A percentile compares a stretch with the other conserved stretches of the same genome.
These are phyloP conservation scores for Oxyscelio sp. DNA, from an alignment of 2,888 invertebrate genomes.

Conservation along the genomic window DNA sequence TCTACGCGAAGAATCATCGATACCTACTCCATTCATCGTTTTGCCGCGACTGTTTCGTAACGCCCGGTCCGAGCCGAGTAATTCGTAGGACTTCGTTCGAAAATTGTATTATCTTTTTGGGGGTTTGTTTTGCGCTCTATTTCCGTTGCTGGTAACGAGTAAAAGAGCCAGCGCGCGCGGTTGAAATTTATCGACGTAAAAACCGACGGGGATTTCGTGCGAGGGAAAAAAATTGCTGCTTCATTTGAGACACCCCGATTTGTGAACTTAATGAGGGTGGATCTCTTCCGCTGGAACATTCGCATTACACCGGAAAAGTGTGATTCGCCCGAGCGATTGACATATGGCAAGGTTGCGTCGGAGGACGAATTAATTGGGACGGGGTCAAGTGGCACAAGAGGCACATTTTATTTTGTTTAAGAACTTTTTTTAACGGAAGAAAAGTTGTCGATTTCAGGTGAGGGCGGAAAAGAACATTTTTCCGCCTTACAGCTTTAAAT, in stretches of 20 bases:
- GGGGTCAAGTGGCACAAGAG: too few relatives aligned
- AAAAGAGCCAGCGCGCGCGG: neutral
- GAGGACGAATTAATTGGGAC: too few relatives aligned
- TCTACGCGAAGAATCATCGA: constrained; percentile 66
- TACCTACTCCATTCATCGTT: constrained; percentile 68
- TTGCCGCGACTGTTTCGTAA: constrained; percentile 45
- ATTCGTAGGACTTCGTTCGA: constrained; percentile 56
- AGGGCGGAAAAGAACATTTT: too few relatives aligned
- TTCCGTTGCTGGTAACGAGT: constrained; percentile 28
- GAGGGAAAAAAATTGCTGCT: constrained; percentile 30
- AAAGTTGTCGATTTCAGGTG: too few relatives aligned
- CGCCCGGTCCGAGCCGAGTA: constrained; percentile 8
- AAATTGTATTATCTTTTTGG: constrained; percentile 67
- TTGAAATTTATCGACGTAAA: constrained; percentile 18
- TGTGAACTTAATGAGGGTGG: constrained; percentile 5
- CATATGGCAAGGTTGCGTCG: too few relatives aligned
- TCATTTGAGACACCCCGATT: constrained; percentile 20
- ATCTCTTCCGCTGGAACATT: neutral
- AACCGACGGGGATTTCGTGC: constrained; percentile 5
- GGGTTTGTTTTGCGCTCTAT: constrained; percentile 27
- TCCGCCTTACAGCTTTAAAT: too few relatives aligned
- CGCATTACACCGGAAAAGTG: neutral
- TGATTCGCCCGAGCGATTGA: neutral
- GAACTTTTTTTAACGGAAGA: too few relatives aligned
- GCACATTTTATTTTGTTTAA: too few relatives aligned